Evolutionary conservation across 1,140 invertebrate species (phyloP).

Genomic region (Bombus turneri): DNA sequence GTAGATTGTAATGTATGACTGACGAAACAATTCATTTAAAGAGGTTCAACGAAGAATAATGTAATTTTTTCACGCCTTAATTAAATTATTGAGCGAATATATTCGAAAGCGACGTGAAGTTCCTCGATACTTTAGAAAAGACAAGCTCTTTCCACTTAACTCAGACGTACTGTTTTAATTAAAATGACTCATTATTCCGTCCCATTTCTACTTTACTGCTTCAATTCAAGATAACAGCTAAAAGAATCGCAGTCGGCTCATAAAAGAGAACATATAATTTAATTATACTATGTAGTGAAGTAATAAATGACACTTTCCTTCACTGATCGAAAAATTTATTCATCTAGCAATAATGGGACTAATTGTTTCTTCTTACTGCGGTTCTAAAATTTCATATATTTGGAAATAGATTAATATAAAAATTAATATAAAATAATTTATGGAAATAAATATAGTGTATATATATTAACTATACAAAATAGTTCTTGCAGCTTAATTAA

Average conservation of each 20-base stretch:
- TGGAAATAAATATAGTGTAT: no score
- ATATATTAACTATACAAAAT: no score
- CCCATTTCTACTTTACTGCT: neutral
- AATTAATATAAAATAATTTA: no score
- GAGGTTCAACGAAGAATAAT: neutral
- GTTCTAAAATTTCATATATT: neutral
- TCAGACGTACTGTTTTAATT: neutral
- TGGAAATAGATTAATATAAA: no score
- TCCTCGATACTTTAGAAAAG: neutral
- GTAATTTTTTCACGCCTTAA: neutral
- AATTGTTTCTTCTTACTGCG: neutral
- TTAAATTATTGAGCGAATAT: neutral
- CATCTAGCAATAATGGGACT: no score
- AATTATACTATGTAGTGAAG: neutral
- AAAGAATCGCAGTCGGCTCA: neutral
- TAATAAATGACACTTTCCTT: neutral
- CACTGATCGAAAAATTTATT: neutral
- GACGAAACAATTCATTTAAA: no score
- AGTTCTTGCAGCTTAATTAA: no score
- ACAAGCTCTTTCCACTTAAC: neutral
- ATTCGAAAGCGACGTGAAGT: neutral
- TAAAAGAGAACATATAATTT: neutral
- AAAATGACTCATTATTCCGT: constrained; percentile 8
- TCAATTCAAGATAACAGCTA: neutral
- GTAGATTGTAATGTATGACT: no score